Base-by-base conservation (phyloP, 2,797 vertebrate species). In the Knipowitschia caucasica region DNA sequence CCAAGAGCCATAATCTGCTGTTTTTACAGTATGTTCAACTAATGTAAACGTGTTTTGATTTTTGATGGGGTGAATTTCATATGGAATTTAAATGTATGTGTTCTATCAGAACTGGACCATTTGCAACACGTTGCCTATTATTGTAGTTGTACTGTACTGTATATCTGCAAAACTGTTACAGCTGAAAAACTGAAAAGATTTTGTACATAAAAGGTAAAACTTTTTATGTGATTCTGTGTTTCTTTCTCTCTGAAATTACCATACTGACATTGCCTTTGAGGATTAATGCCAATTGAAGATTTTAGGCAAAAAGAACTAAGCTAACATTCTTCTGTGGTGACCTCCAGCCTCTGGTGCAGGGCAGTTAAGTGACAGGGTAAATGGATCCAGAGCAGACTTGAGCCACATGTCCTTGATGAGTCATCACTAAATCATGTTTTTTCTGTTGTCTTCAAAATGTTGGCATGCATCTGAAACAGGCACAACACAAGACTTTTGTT, bases 171-270 rank as follows among this genome's bases (percentile, higher is more conserved):
- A 55, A 70, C 63, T 73, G 65, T 65, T 67, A 62, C 3, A 15
- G 64, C 43, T 25, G 34, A 66, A 58, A 68, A 58, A 75, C 59
- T 79, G 69, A 62, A 62, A 56, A 72, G 64, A 61, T 77, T 80
- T 77, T 80, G 66, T 81, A 73, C 57, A 80, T 81, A 82, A 80
- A 82, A 59, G 75, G 36, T 40, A 10, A 73, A 47, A 49, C 8
- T n/a, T n/a, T n/a, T n/a, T n/a, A n/a, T n/a, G 5, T 70, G 21
- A 53, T 52, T 15, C 5, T 0, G 38, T 5, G 0, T 59, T 53
- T n/a, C 53, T 52, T 5, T 24, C 44, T 17, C 7, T 17, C 25
- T 10, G 25, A n/a, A 45, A 9, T 39, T 18, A 39, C 18, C 4
- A 20, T 20, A 46, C 30, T 5, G 18, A 18, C n/a, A 9, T 9